Base-by-base conservation (phyloP, 2,113 vertebrate species). In the Passer domesticus region DNA sequence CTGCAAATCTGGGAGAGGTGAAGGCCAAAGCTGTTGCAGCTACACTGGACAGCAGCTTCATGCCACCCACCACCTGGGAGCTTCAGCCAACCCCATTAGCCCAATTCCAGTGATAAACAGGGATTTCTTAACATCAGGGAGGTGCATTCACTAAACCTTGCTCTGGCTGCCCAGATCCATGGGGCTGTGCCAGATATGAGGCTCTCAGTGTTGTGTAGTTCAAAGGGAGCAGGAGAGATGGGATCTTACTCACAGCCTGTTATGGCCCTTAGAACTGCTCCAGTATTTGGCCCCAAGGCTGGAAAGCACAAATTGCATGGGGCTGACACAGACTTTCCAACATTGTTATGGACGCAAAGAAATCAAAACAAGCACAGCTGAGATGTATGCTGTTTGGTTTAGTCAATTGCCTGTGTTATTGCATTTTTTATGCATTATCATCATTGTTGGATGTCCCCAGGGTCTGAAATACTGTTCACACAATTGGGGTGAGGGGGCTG, bases 381-480 rank as follows among this genome's bases (percentile, higher is more conserved):
- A 2, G 3, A 63, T 2, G 14, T 11, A 55, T 21, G 24, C 22
- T 15, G 18, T 10, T 35, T 3, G 18, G 11, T 78, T 94, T 31
- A 47, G 37, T 12, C 70, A 79, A 6, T 39, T 28, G 17, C 20
- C 30, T 2, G 3, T 6, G 24, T n/a, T 47, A 60, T 3, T 55
- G 24, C 7, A 17, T 8, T 77, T 49, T 41, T 27, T 3, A n/a
- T 10, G 37, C 12, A 20, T 43, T 82, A 55, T 52, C 35, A 39
- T 17, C 19, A 10, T 3, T 11, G 4, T 6, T 44, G 58, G 49
- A 50, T 19, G 22, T 8, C 35, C 5, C 1, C 0, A 0, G 37
- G 13, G 21, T 43, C 39, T 0, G 0, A 79, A 75, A 63, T 2
- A 2, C 27, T 0, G 4, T 39, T 56, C 24, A 7, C 1, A 0